Evolutionary conservation across 2,113 vertebrate species (phyloP).

Genomic region (Charadrius vociferus): DNA sequence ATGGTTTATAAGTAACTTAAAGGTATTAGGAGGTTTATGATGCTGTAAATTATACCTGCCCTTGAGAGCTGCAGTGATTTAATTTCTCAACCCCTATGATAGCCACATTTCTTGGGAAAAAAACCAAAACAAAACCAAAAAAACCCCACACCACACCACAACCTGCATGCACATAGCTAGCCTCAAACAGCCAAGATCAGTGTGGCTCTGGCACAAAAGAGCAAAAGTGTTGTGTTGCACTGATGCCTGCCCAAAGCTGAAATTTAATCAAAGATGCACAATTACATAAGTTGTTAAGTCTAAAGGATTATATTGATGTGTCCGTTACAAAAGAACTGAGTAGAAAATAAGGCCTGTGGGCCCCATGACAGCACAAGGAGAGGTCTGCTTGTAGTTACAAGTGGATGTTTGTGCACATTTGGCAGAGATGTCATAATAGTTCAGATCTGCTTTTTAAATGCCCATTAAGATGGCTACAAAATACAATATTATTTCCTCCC

Average conservation of each 20-base stretch:
- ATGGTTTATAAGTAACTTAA: background rate
- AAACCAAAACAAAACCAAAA: no score
- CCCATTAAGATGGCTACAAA: conserved; percentile 22
- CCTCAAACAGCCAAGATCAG: background rate
- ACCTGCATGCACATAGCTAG: background rate
- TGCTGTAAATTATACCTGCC: background rate
- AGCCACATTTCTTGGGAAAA: background rate
- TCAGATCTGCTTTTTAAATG: background rate
- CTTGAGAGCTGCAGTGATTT: background rate
- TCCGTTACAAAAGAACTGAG: background rate
- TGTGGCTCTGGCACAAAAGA: background rate
- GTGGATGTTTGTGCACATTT: background rate
- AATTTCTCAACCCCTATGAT: background rate
- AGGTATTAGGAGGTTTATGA: background rate
- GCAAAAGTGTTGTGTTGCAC: background rate
- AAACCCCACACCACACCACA: background rate
- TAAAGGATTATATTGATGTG: background rate
- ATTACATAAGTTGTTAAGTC: background rate
- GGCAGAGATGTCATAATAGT: background rate
- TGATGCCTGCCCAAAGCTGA: background rate
- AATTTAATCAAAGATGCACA: background rate
- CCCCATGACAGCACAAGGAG: background rate
- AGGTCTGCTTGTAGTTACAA: background rate
- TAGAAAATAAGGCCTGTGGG: background rate
- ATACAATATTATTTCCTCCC: conserved; percentile 57